These are phyloP conservation scores for Aptenodytes patagonicus DNA, from an alignment of 2,113 vertebrate species.

Conservation along the genomic window DNA sequence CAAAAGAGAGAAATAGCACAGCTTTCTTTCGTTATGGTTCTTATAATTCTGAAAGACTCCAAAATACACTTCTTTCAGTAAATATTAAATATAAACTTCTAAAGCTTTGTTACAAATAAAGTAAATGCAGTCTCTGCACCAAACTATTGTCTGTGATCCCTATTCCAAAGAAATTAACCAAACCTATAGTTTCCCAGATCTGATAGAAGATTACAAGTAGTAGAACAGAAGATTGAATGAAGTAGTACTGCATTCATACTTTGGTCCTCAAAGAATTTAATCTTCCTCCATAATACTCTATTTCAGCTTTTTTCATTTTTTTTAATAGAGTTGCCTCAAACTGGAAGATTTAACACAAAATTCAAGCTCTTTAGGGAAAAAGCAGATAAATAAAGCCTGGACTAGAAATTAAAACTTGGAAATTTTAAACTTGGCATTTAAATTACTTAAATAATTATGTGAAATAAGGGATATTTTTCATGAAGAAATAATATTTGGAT, in stretches of 20 bases:
- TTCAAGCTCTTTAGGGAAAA: neutral
- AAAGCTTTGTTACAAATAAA: neutral
- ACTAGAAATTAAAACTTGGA: neutral
- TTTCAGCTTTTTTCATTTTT: neutral
- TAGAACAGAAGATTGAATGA: neutral
- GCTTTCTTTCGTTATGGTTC: neutral
- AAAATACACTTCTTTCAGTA: neutral
- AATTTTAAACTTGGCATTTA: neutral
- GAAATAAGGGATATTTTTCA: neutral
- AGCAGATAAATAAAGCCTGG: rapidly evolving
- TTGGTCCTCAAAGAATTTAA: neutral
- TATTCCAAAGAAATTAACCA: neutral
- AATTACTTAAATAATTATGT: neutral
- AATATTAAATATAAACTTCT: neutral
- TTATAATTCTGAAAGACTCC: neutral
- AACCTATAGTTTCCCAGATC: neutral
- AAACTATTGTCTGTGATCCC: neutral
- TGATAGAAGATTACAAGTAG: neutral
- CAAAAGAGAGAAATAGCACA: neutral
- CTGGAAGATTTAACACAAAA: neutral
- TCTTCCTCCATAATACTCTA: neutral
- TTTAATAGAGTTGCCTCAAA: neutral
- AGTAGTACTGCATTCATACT: neutral
- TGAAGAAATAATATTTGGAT: neutral
- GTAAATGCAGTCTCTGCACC: neutral